Conservation (phyloP, 2,888 invertebrate species). For the Lithodes maja region DNA sequence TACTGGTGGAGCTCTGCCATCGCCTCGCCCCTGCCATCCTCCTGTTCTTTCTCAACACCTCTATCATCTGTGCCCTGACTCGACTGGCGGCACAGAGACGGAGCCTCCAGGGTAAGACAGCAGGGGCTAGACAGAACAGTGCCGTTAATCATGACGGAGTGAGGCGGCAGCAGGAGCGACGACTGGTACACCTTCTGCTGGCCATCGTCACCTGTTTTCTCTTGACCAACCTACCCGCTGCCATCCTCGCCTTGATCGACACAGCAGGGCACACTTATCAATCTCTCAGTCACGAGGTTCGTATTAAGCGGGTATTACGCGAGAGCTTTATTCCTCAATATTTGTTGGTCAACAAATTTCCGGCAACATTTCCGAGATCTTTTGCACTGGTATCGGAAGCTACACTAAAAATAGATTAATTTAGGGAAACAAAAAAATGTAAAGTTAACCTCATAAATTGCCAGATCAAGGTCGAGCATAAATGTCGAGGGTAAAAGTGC, state of each 20-base stretch:
- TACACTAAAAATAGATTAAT: too few relatives aligned
- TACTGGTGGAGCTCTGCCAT: constrained; percentile 75
- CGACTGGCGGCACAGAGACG: constrained; percentile 72
- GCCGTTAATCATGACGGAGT: neutral
- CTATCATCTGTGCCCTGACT: constrained; percentile 76
- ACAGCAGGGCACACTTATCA: constrained; percentile 73
- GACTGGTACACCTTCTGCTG: constrained; percentile 75
- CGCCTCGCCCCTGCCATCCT: constrained; percentile 76
- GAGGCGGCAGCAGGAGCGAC: constrained; percentile 73
- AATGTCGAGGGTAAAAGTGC: too few relatives aligned
- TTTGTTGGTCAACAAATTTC: too few relatives aligned
- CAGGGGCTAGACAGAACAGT: neutral
- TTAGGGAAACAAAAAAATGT: too few relatives aligned
- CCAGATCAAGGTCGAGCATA: too few relatives aligned
- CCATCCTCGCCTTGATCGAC: constrained; percentile 75
- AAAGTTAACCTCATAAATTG: too few relatives aligned
- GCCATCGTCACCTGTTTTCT: constrained; percentile 77
- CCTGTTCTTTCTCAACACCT: constrained; percentile 76
- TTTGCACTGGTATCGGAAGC: too few relatives aligned
- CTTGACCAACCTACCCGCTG: constrained; percentile 77
- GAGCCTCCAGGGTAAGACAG: neutral
- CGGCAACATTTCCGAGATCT: too few relatives aligned
- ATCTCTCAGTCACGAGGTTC: constrained; percentile 58
- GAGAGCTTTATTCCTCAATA: too few relatives aligned
- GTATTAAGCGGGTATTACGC: neutral